These are phyloP conservation scores for Polyodon spathula DNA, from an alignment of 2,113 vertebrate species.

Conservation along the genomic window DNA sequence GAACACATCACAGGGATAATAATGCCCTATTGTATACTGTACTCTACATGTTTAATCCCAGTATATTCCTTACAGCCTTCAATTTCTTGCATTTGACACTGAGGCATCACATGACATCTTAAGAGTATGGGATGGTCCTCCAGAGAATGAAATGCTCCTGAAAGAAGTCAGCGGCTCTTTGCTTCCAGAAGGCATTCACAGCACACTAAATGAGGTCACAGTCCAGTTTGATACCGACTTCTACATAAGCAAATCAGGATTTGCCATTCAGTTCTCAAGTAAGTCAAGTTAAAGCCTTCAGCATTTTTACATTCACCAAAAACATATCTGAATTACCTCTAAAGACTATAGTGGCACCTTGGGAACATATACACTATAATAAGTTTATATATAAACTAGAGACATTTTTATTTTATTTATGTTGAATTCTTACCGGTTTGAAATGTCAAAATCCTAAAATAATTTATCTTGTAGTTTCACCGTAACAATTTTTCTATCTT, in stretches of 20 bases:
- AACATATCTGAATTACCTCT: no score
- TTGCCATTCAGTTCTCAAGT: slow-evolving; percentile 97
- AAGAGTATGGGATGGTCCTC: slow-evolving; percentile 92
- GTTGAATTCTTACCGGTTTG: no score
- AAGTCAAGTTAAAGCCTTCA: slow-evolving; percentile 40
- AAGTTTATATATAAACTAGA: no score
- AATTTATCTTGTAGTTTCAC: no score
- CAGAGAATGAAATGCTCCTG: slow-evolving; percentile 90
- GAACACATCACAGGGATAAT: no score
- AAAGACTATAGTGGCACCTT: no score
- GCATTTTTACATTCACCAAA: background rate
- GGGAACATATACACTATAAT: no score
- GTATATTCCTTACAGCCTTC: slow-evolving; percentile 61
- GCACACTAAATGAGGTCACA: slow-evolving; percentile 85
- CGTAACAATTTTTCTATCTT: no score
- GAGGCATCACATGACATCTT: slow-evolving; percentile 96
- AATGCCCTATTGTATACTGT: no score
- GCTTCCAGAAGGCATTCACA: slow-evolving; percentile 89
- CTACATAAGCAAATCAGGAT: slow-evolving; percentile 98
- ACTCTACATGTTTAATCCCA: no score
- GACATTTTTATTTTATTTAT: no score
- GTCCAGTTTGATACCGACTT: slow-evolving; percentile 97
- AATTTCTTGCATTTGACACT: slow-evolving; percentile 94
- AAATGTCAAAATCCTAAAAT: no score
- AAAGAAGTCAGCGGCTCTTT: slow-evolving; percentile 92